Percentiles rank a stretch among this genome's conserved stretches.
Conservation (phyloP, 1,140 invertebrate species). For the Drosophila repleta region DNA sequence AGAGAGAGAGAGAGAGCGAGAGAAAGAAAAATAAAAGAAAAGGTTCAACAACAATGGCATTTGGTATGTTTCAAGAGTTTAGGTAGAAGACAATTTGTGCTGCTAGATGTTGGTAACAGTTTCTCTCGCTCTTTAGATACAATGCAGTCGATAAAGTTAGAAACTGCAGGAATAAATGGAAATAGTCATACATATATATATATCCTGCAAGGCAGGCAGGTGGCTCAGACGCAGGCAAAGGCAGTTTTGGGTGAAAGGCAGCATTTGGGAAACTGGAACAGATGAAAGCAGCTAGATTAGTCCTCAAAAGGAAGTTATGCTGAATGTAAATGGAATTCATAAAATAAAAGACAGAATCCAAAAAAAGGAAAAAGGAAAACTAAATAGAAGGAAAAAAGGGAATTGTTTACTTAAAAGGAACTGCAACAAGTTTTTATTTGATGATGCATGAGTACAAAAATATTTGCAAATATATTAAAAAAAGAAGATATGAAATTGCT, state of each 20-base stretch:
- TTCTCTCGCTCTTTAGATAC: constrained; percentile 4
- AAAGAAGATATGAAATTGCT: too few relatives aligned
- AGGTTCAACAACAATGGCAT: constrained; percentile 32
- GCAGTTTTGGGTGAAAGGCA: constrained; percentile 28
- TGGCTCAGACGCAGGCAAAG: constrained; percentile 3
- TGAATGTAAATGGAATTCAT: constrained; percentile 6
- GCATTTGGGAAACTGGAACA: constrained; percentile 22
- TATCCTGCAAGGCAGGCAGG: constrained; percentile 38
- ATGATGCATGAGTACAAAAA: too few relatives aligned
- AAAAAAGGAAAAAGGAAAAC: neutral
- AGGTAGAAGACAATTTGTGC: constrained; percentile 43
- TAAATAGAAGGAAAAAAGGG: neutral
- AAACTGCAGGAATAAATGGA: constrained; percentile 13
- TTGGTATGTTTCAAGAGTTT: constrained; percentile 43
- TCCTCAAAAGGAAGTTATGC: constrained; percentile 30
- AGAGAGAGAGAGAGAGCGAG: constrained; percentile 1
- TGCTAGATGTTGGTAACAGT: constrained; percentile 17
- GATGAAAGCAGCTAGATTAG: constrained; percentile 45
- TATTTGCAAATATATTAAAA: too few relatives aligned
- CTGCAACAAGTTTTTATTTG: too few relatives aligned
- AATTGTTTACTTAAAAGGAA: too few relatives aligned
- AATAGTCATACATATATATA: neutral
- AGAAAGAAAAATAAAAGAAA: constrained; percentile 36
- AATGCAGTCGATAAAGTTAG: constrained; percentile 36
- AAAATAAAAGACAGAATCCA: neutral